A percentile compares a stretch with the other conserved stretches of the same genome.
Evolutionary conservation across 2,113 vertebrate genomes (phyloP).

Genomic region (Sula dactylatra): DNA sequence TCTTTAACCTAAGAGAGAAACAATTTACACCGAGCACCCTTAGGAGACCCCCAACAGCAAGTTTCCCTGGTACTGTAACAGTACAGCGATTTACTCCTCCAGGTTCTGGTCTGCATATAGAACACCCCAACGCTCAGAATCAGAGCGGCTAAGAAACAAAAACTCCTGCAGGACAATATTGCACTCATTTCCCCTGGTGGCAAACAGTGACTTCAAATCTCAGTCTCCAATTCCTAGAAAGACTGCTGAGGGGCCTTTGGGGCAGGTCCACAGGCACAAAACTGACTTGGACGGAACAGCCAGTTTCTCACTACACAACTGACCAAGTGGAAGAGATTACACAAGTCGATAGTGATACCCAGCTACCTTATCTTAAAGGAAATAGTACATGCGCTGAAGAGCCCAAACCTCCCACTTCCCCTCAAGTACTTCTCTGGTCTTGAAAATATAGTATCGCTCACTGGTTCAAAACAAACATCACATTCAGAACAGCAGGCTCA

Average conservation of each 20-base stretch:
- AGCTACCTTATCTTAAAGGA: not conserved
- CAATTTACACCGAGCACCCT: not conserved
- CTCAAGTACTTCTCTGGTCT: not conserved
- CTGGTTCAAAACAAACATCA: not conserved
- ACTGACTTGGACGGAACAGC: not conserved
- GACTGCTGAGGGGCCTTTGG: not conserved
- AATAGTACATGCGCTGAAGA: not conserved
- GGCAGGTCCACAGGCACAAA: not conserved
- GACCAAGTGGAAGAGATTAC: not conserved
- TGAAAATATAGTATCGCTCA: not conserved
- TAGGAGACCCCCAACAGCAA: not conserved
- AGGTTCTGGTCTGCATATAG: not conserved
- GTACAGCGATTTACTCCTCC: not conserved
- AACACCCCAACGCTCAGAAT: not conserved
- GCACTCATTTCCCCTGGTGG: not conserved
- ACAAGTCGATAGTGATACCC: not conserved
- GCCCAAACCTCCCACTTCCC: not conserved
- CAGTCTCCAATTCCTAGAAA: not conserved
- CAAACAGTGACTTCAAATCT: not conserved
- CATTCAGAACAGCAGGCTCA: constrained; percentile 57
- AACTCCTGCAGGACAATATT: not conserved
- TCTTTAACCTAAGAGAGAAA: constrained; percentile 90
- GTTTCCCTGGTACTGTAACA: not conserved
- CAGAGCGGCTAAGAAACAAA: not conserved
- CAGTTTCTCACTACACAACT: not conserved